Percentiles rank a stretch among this genome's conserved stretches.
Evolutionary conservation across 2,888 invertebrate genomes (phyloP).

Genomic region (Tetheella fluctuosa): DNA sequence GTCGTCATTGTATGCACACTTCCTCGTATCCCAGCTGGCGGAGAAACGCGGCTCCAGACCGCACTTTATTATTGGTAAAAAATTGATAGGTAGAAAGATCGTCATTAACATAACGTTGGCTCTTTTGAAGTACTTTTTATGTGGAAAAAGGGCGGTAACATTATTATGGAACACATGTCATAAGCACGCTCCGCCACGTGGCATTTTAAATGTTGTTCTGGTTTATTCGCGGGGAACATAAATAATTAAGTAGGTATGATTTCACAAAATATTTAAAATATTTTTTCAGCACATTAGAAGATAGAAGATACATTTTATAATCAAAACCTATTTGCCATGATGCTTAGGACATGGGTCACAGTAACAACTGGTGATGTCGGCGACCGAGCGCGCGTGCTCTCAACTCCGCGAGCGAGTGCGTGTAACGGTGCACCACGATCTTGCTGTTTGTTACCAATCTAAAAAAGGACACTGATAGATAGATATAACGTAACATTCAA

Average conservation of each 20-base stretch:
- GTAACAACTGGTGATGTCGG: conserved; percentile 68
- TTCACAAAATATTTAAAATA: not conserved
- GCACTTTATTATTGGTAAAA: conserved; percentile 74
- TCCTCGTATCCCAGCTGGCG: conserved; percentile 75
- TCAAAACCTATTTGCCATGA: conserved; percentile 26
- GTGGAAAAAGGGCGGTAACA: conserved; percentile 34
- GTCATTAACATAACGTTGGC: conserved; percentile 63
- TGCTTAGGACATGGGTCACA: conserved; percentile 48
- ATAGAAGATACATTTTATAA: conserved; percentile 10
- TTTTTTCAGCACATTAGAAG: conserved; percentile 22
- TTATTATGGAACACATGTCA: conserved; percentile 41
- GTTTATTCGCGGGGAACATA: not conserved
- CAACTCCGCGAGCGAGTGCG: conserved; percentile 74
- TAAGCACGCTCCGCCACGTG: conserved; percentile 54
- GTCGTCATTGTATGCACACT: conserved; percentile 60
- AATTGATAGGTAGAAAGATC: conserved; percentile 58
- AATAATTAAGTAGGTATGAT: not conserved
- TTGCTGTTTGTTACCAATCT: conserved; percentile 56
- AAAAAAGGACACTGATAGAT: conserved; percentile 39
- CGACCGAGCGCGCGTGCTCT: conserved; percentile 79
- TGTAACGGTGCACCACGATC: conserved; percentile 74
- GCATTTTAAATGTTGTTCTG: conserved; percentile 21
- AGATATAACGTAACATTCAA: not conserved
- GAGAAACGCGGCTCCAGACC: conserved; percentile 65
- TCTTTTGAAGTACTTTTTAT: conserved; percentile 62